Percentiles rank a stretch among this genome's conserved stretches.
Conservation (phyloP, 2,888 invertebrate genomes). For the Leptinotarsa haldemani region DNA sequence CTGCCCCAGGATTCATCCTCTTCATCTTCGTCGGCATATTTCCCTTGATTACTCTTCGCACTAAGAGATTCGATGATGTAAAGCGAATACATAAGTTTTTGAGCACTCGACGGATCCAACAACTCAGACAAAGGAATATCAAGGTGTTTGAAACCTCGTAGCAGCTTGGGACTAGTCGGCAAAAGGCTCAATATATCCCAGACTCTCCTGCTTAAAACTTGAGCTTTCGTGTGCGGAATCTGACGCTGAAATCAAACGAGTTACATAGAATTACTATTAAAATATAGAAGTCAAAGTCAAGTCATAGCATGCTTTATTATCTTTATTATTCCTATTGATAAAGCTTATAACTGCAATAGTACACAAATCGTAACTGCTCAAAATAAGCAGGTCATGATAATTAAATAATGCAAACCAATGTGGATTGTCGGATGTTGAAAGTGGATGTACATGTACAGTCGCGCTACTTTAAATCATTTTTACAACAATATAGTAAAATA, state of each 20-base stretch:
- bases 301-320: no score
- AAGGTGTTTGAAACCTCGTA: conserved; percentile 86
- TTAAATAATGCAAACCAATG: no score
- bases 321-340: no score
- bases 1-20: conserved; percentile 74
- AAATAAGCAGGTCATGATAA: no score
- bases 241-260: conserved; percentile 67
- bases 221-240: conserved; percentile 87
- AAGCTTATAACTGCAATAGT: no score
- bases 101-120: conserved; percentile 88
- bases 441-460: no score
- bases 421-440: no score
- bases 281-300: no score
- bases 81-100: conserved; percentile 94
- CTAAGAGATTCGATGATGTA: conserved; percentile 88
- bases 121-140: conserved; percentile 78
- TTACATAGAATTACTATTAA: not conserved
- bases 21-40: conserved; percentile 48
- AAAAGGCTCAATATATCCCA: conserved; percentile 95
- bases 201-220: conserved; percentile 88
- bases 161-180: conserved; percentile 88
- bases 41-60: conserved; percentile 54
- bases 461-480: no score
- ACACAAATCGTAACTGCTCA: no score
- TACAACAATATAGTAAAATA: no score